These are phyloP conservation scores for Dilophus febrilis DNA, from an alignment of 2,888 invertebrate species.

Conservation along the genomic window DNA sequence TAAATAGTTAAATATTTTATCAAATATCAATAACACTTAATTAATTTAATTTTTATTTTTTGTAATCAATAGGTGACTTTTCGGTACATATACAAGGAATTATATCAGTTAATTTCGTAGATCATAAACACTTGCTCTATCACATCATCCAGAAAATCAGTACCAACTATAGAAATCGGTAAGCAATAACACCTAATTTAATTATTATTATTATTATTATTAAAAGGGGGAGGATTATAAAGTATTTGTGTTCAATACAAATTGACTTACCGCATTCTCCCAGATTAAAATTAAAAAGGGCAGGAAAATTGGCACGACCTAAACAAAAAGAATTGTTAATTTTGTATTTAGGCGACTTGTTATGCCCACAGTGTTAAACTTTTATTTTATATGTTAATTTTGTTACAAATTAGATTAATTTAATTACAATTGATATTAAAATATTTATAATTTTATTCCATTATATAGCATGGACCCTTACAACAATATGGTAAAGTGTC, in stretches of 20 bases:
- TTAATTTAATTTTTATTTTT: too few species aligned
- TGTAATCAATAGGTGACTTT: constrained; percentile 81
- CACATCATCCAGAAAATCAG: constrained; percentile 86
- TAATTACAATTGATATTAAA: neutral
- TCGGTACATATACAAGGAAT: constrained; percentile 75
- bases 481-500: too few species aligned
- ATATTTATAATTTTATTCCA: neutral
- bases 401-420: too few species aligned
- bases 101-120: constrained; percentile 88
- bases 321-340: neutral
- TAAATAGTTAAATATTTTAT: too few species aligned
- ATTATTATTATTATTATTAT: neutral
- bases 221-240: constrained; percentile 1
- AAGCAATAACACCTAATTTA: constrained; percentile 20
- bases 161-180: constrained; percentile 85
- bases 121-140: constrained; percentile 82
- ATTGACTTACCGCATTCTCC: constrained; percentile 2
- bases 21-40: too few species aligned
- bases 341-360: constrained; percentile 2
- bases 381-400: too few species aligned
- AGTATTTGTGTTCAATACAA: neutral
- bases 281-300: neutral
- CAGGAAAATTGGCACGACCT: constrained; percentile 3
- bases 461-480: too few species aligned
- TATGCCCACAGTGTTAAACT: constrained; percentile 2